Evolutionary conservation across 37 sponge, comb jelly and placozoan species (phyloP), one percentile per base, ranked within the genome.

Genomic region (Lycopodina hypogea): DNA sequence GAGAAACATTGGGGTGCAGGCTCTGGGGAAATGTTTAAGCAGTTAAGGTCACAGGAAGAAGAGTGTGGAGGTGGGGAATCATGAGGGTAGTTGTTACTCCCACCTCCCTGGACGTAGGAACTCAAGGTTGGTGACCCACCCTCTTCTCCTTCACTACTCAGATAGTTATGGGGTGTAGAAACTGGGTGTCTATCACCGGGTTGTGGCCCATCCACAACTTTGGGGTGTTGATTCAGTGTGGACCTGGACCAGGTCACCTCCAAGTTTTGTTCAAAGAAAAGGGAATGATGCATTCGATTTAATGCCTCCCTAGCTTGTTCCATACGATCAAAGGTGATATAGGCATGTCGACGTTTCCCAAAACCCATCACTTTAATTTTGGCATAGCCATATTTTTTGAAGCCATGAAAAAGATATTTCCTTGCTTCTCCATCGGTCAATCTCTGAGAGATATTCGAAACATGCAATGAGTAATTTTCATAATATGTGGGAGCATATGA

Each of bases 201-300:
- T 2, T 60, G 61, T 18, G 45, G n/a, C 3, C 72, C 41, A 29
- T 50, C 50, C 4, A 60, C 18, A 0, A 72, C 24, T 1, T 81
- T 74, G 1, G 82, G 74, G 33, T 57, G 78, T n/a, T 77, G 77
- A 38, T 74, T 74, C 35, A 88, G 51, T 51, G 93, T 88, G 3
- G 86, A 78, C 76, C 69, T 73, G 1, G 89, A 93, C 89, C 89
- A 93, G 45, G 87, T 90, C 8, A 89, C 76, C 19, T 77, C 68
- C 30, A 93, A 34, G 6, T 73, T 84, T 19, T 75, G 71, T 23
- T 72, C 81, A 39, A 85, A 76, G 40, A 93, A 71, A 18, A 63
- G 2, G 30, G 36, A 57, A 9, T 78, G 67, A 22, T 88, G 81
- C 50, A 79, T 78, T 4, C 84, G 81, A 37, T 63, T 40, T 11